Base-by-base conservation (phyloP, 2,113 vertebrate genomes). In the Setophaga kirtlandii region DNA sequence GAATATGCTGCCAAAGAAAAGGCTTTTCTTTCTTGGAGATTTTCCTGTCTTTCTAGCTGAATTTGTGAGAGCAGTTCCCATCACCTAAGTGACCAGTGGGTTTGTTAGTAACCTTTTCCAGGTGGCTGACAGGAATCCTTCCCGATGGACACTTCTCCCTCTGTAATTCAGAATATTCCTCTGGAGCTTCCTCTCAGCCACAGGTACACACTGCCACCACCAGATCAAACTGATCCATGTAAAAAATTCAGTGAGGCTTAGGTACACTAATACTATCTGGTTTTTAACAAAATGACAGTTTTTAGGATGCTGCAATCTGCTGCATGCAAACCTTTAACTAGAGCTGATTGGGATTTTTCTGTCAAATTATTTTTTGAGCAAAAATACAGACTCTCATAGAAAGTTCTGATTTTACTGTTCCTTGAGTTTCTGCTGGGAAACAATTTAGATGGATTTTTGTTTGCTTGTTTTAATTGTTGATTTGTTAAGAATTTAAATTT, bases 141-240 rank as follows among this genome's bases (percentile, higher is more conserved):
- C 73, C 75, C 25, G 5, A 17, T 11, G 23, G n/a, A 74, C 3
- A 0, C 12, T 39, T 91, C 69, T 58, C 11, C 8, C 18, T 50
- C 22, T 28, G 16, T 46, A 75, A 95, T 75, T 91, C 75, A 73
- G 55, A 78, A 49, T 68, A 73, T 74, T 76, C 77, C 19, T 90
- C n/a, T 65, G 5, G 0, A 0, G 0, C 22, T 60, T 56, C 64
- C 14, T 85, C 41, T 77, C 67, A 97, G 92, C 33, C 70, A 62
- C 70, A 92, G 93, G 71, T 80, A 60, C 70, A 97, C 89, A 97
- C 92, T 98, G 97, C 97, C 97, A 97, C 93, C 97, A 90, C 44
- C 91, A 97, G 97, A 97, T 95, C 81, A 91, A 91, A 97, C 1
- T 0, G 22, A 71, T 58, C 55, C 69, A 47, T 39, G 5, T 33